A percentile compares a stretch with the other conserved stretches of the same genome.
These are phyloP conservation scores for Atherinosoma microstoma DNA, from an alignment of 2,797 vertebrate species.

Conservation along the genomic window DNA sequence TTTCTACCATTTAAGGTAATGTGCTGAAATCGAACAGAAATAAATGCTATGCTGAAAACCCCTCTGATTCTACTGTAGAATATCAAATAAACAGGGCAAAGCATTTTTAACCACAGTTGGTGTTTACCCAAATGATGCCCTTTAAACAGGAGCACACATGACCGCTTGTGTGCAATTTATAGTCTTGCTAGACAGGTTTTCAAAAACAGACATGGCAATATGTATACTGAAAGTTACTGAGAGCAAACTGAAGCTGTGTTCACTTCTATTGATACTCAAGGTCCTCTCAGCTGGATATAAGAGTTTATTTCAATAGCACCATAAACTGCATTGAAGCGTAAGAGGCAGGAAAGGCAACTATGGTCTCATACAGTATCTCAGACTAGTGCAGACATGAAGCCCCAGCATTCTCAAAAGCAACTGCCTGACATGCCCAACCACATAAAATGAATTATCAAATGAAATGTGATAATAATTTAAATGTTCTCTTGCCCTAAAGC, in stretches of 20 bases:
- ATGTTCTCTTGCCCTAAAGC: not conserved
- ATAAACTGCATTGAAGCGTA: not conserved
- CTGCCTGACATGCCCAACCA: not conserved
- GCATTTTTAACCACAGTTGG: not conserved
- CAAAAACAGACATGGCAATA: conserved; percentile 2
- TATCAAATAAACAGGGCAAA: not conserved
- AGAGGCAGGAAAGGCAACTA: not conserved
- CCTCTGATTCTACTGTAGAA: not conserved
- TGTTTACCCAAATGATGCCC: not conserved
- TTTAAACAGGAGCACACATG: conserved; percentile 2
- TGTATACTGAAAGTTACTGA: not conserved
- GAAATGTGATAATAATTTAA: not conserved
- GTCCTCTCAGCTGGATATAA: conserved; percentile 7
- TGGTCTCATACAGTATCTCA: not conserved
- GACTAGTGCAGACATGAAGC: conserved; percentile 7
- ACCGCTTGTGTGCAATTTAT: conserved; percentile 1
- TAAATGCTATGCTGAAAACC: not conserved
- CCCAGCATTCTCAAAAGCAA: not conserved
- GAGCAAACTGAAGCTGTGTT: conserved; percentile 3
- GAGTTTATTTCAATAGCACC: not conserved
- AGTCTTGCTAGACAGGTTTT: conserved; percentile 49
- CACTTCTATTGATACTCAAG: not conserved
- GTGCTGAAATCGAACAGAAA: not conserved
- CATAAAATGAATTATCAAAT: conserved; percentile 8
- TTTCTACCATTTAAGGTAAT: too few relatives aligned